Evolutionary conservation across 2,888 invertebrate genomes (phyloP).

Genomic region (Euproctis similis): DNA sequence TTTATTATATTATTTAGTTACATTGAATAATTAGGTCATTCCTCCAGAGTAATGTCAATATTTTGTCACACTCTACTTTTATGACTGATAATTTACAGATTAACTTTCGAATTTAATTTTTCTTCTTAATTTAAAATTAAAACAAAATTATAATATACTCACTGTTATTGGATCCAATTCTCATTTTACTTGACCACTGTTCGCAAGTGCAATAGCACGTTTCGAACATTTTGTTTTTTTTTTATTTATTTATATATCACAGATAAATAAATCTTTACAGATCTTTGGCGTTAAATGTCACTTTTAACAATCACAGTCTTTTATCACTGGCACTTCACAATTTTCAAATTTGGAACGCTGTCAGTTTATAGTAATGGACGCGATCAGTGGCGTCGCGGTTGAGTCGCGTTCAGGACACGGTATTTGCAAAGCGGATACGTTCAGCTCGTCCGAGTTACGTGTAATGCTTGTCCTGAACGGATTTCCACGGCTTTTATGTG

Average conservation of each 20-base stretch:
- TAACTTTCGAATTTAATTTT: no score
- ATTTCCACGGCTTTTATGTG: slow-evolving; percentile 70
- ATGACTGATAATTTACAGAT: no score
- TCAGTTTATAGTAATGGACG: slow-evolving; percentile 20
- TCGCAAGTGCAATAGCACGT: slow-evolving; percentile 41
- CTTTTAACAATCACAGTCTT: slow-evolving; percentile 11
- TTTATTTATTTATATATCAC: slow-evolving; percentile 60
- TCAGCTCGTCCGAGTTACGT: slow-evolving; percentile 64
- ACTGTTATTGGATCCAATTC: slow-evolving; percentile 39
- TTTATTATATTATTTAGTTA: no score
- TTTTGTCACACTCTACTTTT: slow-evolving; percentile 4
- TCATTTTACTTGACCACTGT: slow-evolving; percentile 48
- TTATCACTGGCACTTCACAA: slow-evolving; percentile 42
- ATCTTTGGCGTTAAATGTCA: slow-evolving; percentile 40
- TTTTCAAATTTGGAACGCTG: slow-evolving; percentile 27
- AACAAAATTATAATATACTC: slow-evolving; percentile 28
- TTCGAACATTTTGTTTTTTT: slow-evolving; percentile 42
- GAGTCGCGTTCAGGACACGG: slow-evolving; percentile 40
- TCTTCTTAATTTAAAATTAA: no score
- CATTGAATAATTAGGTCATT: no score
- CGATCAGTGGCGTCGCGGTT: slow-evolving; percentile 17
- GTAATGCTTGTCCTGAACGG: slow-evolving; percentile 70
- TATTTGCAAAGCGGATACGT: slow-evolving; percentile 50
- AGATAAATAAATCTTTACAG: slow-evolving; percentile 35
- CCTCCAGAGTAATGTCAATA: slow-evolving; percentile 12